A percentile compares a stretch with the other conserved stretches of the same genome.
These are phyloP conservation scores for Haliclona indistincta DNA, from an alignment of 37 sponge, comb jelly and placozoan species.

Conservation along the genomic window DNA sequence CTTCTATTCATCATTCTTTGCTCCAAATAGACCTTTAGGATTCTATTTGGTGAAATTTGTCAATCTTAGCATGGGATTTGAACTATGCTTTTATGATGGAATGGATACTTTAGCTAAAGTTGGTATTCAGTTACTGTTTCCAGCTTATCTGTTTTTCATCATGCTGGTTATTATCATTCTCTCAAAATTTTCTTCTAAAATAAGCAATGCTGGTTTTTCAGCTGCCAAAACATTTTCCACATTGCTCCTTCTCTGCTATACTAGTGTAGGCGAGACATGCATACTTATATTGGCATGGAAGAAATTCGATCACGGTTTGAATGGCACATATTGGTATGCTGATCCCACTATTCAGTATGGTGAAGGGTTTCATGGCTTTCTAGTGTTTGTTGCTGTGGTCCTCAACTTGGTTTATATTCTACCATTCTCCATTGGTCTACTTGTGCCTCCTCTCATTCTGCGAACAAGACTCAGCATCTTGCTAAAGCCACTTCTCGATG, in stretches of 20 bases:
- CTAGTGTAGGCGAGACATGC: slow-evolving; percentile 11
- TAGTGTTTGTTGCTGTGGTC: background rate
- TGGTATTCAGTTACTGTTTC: slow-evolving; percentile 46
- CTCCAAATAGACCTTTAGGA: too few species aligned
- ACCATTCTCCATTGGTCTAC: slow-evolving; percentile 31
- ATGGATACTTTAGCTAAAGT: slow-evolving; percentile 31
- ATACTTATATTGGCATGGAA: slow-evolving; percentile 23
- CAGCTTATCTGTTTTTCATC: slow-evolving; percentile 42
- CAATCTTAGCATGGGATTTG: too few species aligned
- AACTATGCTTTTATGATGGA: slow-evolving; percentile 43
- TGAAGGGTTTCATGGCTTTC: slow-evolving; percentile 20
- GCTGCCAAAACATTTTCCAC: slow-evolving; percentile 46
- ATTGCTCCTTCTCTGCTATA: slow-evolving; percentile 31
- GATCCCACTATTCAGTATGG: slow-evolving; percentile 49
- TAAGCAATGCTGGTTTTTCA: slow-evolving; percentile 7
- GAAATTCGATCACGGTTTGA: background rate
- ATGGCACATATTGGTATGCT: slow-evolving; percentile 16
- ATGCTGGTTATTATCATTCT: slow-evolving; percentile 13
- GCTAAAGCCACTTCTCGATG: slow-evolving; percentile 42
- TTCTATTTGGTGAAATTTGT: too few species aligned
- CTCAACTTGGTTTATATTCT: slow-evolving; percentile 36
- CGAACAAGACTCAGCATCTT: background rate
- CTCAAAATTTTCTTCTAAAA: background rate
- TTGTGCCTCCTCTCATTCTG: slow-evolving; percentile 12
- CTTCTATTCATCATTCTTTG: slow-evolving; percentile 1